A percentile compares a stretch with the other conserved stretches of the same genome.
These are phyloP conservation scores for Drosophila paramelanica DNA, from an alignment of 2,888 invertebrate genomes.

Conservation along the genomic window DNA sequence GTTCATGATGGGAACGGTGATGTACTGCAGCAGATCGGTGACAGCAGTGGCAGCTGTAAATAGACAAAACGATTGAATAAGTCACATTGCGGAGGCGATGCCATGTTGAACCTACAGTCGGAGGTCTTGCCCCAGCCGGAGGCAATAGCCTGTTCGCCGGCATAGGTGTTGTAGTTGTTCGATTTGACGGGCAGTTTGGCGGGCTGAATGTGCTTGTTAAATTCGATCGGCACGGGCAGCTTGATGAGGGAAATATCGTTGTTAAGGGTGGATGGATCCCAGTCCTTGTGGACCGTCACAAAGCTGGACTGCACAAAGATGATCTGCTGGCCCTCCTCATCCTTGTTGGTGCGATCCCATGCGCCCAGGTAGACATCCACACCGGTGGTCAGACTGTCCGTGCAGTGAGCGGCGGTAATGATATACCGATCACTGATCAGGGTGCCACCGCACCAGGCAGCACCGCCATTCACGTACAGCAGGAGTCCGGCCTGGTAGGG, in stretches of 20 bases:
- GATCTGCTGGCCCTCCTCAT: slow-evolving; percentile 70
- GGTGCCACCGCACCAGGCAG: slow-evolving; percentile 82
- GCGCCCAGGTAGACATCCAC: slow-evolving; percentile 80
- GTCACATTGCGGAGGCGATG: neutral
- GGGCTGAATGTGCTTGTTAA: slow-evolving; percentile 76
- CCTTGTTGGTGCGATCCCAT: slow-evolving; percentile 64
- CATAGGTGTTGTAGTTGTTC: slow-evolving; percentile 54
- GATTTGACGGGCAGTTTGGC: slow-evolving; percentile 67
- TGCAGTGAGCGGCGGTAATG: slow-evolving; percentile 84
- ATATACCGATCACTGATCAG: slow-evolving; percentile 77
- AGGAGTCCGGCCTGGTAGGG: slow-evolving; percentile 81
- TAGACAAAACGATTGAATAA: neutral
- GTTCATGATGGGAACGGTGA: slow-evolving; percentile 63
- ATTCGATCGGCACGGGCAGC: slow-evolving; percentile 81
- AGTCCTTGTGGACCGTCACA: slow-evolving; percentile 83
- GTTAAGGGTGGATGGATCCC: slow-evolving; percentile 72
- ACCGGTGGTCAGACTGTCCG: slow-evolving; percentile 66
- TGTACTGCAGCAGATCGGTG: slow-evolving; percentile 69
- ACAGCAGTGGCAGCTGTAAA: slow-evolving; percentile 48
- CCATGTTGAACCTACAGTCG: slow-evolving; percentile 62
- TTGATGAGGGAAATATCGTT: slow-evolving; percentile 86
- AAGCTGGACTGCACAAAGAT: slow-evolving; percentile 58
- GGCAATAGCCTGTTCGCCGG: slow-evolving; percentile 63
- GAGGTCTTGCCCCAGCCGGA: slow-evolving; percentile 82
- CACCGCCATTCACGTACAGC: slow-evolving; percentile 50